These are phyloP conservation scores for Myiagra hebetior DNA, from an alignment of 2,113 vertebrate species.

Conservation along the genomic window DNA sequence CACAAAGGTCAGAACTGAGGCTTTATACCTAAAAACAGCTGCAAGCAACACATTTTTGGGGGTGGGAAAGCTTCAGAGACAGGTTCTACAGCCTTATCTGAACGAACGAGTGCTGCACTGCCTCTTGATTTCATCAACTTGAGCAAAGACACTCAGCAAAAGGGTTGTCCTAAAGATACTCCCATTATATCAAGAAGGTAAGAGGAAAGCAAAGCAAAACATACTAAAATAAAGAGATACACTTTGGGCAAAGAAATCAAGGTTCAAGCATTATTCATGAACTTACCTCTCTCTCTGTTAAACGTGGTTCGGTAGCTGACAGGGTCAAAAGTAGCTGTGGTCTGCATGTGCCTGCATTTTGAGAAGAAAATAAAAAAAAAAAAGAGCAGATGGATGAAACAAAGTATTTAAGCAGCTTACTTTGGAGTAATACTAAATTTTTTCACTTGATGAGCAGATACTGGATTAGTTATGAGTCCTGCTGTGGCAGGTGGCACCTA, in stretches of 20 bases:
- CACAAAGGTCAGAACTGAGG: not conserved
- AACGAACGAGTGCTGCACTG: not conserved
- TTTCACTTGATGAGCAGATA: slow-evolving; percentile 29
- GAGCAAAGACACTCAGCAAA: not conserved
- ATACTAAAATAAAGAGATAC: not conserved
- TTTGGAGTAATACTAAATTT: slow-evolving; percentile 12
- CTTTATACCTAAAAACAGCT: not conserved
- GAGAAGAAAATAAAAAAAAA: not conserved
- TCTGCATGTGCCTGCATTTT: not conserved
- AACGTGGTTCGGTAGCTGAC: not conserved
- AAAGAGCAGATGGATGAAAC: slow-evolving; percentile 29
- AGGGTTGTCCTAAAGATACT: not conserved
- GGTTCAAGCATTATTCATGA: not conserved
- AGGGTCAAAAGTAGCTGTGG: not conserved
- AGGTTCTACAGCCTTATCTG: not conserved
- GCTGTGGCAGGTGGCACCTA: slow-evolving; percentile 24
- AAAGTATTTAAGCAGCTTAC: slow-evolving; percentile 46
- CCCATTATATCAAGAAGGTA: not conserved
- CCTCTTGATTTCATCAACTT: not conserved
- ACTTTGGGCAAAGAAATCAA: not conserved
- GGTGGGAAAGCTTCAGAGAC: not conserved
- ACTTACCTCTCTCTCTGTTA: not conserved
- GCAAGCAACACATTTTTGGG: not conserved
- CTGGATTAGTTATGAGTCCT: slow-evolving; percentile 48
- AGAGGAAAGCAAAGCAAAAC: not conserved